Conservation (phyloP, 2,888 invertebrate species). For the Chrysolina americana region DNA sequence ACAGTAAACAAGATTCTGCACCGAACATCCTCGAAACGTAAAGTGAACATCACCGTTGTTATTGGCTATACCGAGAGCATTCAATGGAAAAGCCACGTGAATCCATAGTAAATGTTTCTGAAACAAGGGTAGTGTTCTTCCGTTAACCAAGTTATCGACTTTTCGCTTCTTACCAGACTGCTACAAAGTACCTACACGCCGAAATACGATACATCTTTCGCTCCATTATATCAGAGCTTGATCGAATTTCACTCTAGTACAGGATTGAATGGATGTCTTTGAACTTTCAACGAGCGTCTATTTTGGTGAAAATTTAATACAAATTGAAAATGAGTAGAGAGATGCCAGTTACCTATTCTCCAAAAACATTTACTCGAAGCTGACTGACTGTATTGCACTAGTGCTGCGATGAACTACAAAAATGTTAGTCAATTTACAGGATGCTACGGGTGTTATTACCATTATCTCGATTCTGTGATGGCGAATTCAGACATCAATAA, state of each 20-base stretch:
- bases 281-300: not conserved
- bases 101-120: not conserved
- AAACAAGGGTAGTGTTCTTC: not conserved
- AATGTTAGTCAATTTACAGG: too few relatives aligned
- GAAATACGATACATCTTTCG: conserved; percentile 14
- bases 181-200: not conserved
- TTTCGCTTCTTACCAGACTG: not conserved
- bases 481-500: too few relatives aligned
- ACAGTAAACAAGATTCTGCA: conserved; percentile 2
- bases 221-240: not conserved
- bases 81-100: not conserved
- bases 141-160: not conserved
- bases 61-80: not conserved
- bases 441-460: too few relatives aligned
- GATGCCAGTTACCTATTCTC: too few relatives aligned
- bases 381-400: too few relatives aligned
- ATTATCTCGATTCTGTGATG: too few relatives aligned
- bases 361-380: too few relatives aligned
- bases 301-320: not conserved
- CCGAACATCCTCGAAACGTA: not conserved
- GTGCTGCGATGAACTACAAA: too few relatives aligned
- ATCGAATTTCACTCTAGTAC: conserved; percentile 13
- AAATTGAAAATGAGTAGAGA: not conserved
- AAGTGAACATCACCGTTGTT: not conserved
- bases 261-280: not conserved